These are phyloP conservation scores for Drosophila equinoxialis DNA, from an alignment of 1,140 invertebrate genomes.

Conservation along the genomic window DNA sequence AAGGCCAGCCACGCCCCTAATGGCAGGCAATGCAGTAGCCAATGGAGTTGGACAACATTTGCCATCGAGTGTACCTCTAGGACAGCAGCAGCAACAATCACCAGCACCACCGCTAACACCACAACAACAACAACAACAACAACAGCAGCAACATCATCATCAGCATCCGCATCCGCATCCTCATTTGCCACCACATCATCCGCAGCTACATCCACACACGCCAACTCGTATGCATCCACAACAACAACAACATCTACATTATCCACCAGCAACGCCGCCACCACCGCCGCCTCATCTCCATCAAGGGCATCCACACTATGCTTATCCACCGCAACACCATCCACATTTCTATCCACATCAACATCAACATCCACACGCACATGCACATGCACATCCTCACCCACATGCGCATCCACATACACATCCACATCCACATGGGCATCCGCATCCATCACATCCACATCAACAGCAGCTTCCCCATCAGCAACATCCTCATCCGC, in stretches of 20 bases:
- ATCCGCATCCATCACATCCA: constrained; percentile 32
- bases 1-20: constrained; percentile 61
- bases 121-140: constrained; percentile 40
- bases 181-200: constrained; percentile 49
- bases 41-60: constrained; percentile 25
- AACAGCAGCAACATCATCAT: constrained; percentile 51
- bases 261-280: constrained; percentile 54
- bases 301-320: constrained; percentile 13
- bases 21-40: constrained; percentile 9
- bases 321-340: constrained; percentile 45
- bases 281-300: constrained; percentile 39
- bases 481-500: constrained; percentile 35
- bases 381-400: constrained; percentile 39
- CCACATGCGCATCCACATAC: constrained; percentile 50
- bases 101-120: constrained; percentile 34
- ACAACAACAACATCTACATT: constrained; percentile 56
- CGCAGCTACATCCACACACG: constrained; percentile 39
- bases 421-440: constrained; percentile 31
- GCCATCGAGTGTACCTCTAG: constrained; percentile 50
- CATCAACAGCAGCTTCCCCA: constrained; percentile 45
- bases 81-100: constrained; percentile 36
- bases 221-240: constrained; percentile 40
- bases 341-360: constrained; percentile 54
- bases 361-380: constrained; percentile 33
- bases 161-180: constrained; percentile 45